These are phyloP conservation scores for Hystrix brachyura DNA, from an alignment of 2,113 vertebrate species.

Conservation along the genomic window DNA sequence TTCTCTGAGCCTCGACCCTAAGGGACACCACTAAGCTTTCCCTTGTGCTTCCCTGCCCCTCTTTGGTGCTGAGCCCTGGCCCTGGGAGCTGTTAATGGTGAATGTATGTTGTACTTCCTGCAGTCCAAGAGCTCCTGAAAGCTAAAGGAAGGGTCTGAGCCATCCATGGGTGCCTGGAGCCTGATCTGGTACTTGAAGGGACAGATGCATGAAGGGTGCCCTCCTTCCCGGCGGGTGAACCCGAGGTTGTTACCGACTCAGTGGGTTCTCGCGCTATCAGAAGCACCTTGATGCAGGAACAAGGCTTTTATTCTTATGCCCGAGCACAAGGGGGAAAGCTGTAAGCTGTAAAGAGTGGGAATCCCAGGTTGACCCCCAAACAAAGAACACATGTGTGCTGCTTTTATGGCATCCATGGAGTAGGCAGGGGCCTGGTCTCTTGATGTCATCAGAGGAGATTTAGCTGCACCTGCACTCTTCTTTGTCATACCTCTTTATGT, in stretches of 20 bases:
- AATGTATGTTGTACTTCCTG: not conserved
- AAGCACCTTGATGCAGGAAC: not conserved
- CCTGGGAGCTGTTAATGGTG: not conserved
- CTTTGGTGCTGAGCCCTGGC: too few relatives aligned
- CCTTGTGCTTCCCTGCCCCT: not conserved
- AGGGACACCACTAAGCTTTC: not conserved
- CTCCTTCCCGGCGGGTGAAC: not conserved
- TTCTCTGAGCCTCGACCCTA: not conserved
- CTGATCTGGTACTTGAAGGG: not conserved
- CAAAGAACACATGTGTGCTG: not conserved
- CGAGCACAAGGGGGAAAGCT: not conserved
- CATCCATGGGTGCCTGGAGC: rapidly evolving
- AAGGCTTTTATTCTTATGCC: not conserved
- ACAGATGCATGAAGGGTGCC: not conserved
- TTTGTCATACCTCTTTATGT: not conserved
- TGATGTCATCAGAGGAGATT: not conserved
- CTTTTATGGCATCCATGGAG: not conserved
- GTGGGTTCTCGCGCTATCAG: not conserved
- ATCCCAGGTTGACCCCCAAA: not conserved
- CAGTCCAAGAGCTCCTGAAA: not conserved
- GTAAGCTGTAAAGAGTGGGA: not conserved
- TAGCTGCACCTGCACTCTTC: not conserved
- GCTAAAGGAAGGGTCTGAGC: not conserved
- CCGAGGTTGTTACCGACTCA: not conserved
- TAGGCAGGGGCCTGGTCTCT: not conserved